phyloP scores from a whole-genome alignment of 1,140 invertebrate species.

The Zaprionus tsacasi region DNA sequence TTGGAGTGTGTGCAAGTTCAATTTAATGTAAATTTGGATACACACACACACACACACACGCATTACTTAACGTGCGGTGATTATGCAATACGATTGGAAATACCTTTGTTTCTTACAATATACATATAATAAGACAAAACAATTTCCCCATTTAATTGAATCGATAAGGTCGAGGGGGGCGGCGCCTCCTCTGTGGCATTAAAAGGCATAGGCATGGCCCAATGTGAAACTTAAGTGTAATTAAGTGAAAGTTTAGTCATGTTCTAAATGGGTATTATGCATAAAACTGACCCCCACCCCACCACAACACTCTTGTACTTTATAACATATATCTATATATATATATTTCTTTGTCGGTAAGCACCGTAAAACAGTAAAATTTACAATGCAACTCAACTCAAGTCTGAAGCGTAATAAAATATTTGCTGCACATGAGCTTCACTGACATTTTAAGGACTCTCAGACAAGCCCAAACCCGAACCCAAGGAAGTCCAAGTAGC shows the following conservation, averaged over 20 bases:
- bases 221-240: constrained; percentile 25
- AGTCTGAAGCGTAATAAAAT: constrained; percentile 83
- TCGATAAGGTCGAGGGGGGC: constrained; percentile 34
- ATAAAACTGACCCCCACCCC: not conserved
- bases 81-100: constrained; percentile 38
- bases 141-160: constrained; percentile 46
- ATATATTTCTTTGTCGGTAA: constrained; percentile 32
- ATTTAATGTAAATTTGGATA: constrained; percentile 70
- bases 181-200: not conserved
- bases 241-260: constrained; percentile 41
- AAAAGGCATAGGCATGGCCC: not conserved
- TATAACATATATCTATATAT: constrained; percentile 11
- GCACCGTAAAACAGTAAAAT: constrained; percentile 81
- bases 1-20: constrained; percentile 54
- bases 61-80: constrained; percentile 12
- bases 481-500: constrained; percentile 30
- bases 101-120: constrained; percentile 40
- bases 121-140: constrained; percentile 34
- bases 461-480: constrained; percentile 20
- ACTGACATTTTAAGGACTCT: constrained; percentile 58
- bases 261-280: constrained; percentile 4
- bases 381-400: constrained; percentile 81
- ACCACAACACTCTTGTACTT: not conserved
- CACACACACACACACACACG: constrained; percentile 26
- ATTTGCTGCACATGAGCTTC: constrained; percentile 59